Base-by-base conservation (phyloP, 1,140 invertebrate genomes). In the Zaprionus tsacasi region DNA sequence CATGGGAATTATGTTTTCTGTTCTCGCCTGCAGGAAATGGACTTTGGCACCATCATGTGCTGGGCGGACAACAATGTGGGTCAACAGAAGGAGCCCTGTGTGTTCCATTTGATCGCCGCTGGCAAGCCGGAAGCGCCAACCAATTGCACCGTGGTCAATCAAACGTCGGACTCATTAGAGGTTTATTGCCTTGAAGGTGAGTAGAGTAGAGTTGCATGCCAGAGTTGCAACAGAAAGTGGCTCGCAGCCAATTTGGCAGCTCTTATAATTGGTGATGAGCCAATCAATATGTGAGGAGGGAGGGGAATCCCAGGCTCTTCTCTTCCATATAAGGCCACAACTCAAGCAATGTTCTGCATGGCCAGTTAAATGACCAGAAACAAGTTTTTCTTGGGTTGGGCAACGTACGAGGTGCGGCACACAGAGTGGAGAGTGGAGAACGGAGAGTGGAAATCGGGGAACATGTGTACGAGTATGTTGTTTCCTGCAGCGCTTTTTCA, bases 61-160 rank as follows among this genome's bases (percentile, higher is more conserved):
- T 95, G 94, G 93, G 95, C 94, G 3, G 93, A 93, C 69, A 96
- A 96, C 91, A 92, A 94, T 61, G 94, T 95, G 40, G 96, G 96
- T 6, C 93, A 93, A 64, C 96, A 96, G 87, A 91, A 91, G 55
- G 95, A 96, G 61, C 95, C 96, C 0, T 96, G 96, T 92, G 94
- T 96, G 59, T 96, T 96, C 92, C 95, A 95, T 88, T 95, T 96
- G 57, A 95, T 96, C 75, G 94, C 95, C 36, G 95, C 95, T 81
- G 96, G 96, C 92, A 96, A 96, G 80, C 96, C 96, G 11, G 96
- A 97, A 92, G 94, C 96, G 3, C 96, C 96, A 10, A 94, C 95
- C 87, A 97, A 97, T 92, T 97, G 96, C 92, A 95, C 96, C 5
- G 93, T 96, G 59, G 94, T 95, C 57, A 97, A 97, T 93, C 95